phyloP scores from a whole-genome alignment of 2,113 vertebrate genomes.

The Recurvirostra avosetta region DNA sequence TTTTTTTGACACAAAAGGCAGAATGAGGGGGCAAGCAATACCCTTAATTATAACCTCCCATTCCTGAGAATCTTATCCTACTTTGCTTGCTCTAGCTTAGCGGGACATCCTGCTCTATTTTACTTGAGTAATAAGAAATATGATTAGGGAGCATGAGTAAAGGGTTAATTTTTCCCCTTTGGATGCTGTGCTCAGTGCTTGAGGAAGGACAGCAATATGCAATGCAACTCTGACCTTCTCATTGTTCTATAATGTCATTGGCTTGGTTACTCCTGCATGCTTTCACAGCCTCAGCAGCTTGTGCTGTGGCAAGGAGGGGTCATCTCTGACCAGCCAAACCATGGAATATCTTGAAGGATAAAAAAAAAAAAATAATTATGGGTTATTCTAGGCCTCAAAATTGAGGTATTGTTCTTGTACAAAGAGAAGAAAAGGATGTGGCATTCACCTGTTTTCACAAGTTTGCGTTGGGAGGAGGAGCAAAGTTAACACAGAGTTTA shows the following conservation, averaged over 20 bases:
- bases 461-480: neutral
- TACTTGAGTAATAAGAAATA: neutral
- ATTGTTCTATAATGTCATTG: constrained; percentile 51
- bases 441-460: neutral
- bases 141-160: neutral
- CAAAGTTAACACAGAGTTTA: neutral
- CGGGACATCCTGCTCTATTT: constrained; percentile 13
- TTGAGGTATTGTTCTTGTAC: neutral
- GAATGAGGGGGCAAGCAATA: constrained; percentile 37
- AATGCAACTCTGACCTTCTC: constrained; percentile 38
- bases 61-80: neutral
- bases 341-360: neutral
- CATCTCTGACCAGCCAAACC: constrained; percentile 22
- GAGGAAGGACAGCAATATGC: constrained; percentile 12
- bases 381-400: neutral
- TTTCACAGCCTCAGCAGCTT: constrained; percentile 50
- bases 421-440: neutral
- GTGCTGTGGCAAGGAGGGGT: neutral
- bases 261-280: neutral
- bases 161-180: constrained; percentile 65
- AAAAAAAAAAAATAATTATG: neutral
- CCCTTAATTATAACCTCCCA: constrained; percentile 43
- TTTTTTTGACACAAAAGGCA: constrained; percentile 1
- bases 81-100: constrained; percentile 22
- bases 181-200: neutral